Percentiles rank a stretch among this genome's conserved stretches.
These are phyloP conservation scores for Leucophenga montana DNA, from an alignment of 2,888 invertebrate species.

Conservation along the genomic window DNA sequence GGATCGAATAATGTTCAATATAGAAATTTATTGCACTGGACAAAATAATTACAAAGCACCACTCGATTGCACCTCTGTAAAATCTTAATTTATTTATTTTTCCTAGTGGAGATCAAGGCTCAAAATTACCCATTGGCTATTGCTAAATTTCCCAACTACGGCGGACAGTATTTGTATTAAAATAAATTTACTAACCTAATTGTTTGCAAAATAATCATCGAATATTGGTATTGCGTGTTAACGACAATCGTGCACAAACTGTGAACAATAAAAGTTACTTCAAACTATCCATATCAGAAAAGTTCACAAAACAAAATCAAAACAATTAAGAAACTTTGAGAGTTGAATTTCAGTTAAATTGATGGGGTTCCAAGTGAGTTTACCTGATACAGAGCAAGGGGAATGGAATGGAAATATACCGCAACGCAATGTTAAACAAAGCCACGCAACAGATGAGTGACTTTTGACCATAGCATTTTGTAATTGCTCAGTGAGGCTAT, in stretches of 20 bases:
- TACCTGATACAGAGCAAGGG: too few relatives aligned
- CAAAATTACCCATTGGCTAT: too few relatives aligned
- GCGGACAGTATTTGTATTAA: too few relatives aligned
- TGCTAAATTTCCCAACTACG: too few relatives aligned
- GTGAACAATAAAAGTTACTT: conserved; percentile 9
- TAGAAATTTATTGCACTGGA: conserved; percentile 77
- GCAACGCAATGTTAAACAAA: conserved; percentile 1
- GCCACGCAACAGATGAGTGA: conserved; percentile 42
- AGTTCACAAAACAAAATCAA: neutral
- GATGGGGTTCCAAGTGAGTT: neutral
- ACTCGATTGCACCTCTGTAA: conserved; percentile 66
- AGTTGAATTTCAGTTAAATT: conserved; percentile 14
- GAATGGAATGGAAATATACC: neutral
- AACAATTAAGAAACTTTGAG: conserved; percentile 30
- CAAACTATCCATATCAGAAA: conserved; percentile 30
- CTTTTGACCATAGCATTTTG: neutral
- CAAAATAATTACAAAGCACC: conserved; percentile 80
- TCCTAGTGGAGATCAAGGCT: too few relatives aligned
- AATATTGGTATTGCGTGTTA: conserved; percentile 27
- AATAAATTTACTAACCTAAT: too few relatives aligned
- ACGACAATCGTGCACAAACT: neutral
- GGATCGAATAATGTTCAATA: too few relatives aligned
- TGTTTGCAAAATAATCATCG: conserved; percentile 37
- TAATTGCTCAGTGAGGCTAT: neutral
- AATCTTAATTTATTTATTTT: too few relatives aligned